Base-by-base conservation (phyloP, 2,888 invertebrate species). In the Latrodectus elegans region DNA sequence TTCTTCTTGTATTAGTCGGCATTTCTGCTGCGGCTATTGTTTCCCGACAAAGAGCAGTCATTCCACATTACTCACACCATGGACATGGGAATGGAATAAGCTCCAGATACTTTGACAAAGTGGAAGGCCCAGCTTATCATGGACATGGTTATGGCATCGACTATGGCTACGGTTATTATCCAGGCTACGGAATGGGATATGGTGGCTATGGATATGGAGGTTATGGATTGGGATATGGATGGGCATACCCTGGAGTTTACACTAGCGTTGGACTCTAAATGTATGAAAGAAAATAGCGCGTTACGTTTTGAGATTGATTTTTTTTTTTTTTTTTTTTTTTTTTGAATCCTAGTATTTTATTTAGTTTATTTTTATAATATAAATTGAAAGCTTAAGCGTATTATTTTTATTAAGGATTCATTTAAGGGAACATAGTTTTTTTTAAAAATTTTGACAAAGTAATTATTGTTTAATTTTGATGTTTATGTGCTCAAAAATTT, bases 71-170 rank as follows among this genome's bases (percentile, higher is more conserved):
- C 10, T 17, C 73, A 9, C 52, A 10, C 3, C 17, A 73, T 22
- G 73, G 73, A 53, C 17, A 73, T 22, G 73, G 73, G 22, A 3
- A 53, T 53, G 73, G 73, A 55, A 22, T 55, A 10, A 73, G 73
- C 55, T 49, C 73, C 22, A 52, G 73, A 12, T 73, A 73, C 14
- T 73, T 73, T 53, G 73, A 73, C 55, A 73, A 73, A 53, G 53
- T 51, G 8, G 73, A 55, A 60, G 60, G 15, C 6, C 60, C 60
- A 12, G 60, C 14, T 12, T 60, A 12, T 60, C n/a, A 10, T 60
- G 60, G 60, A 60, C 60, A 15, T 60, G 10, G n/a, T 15, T 60
- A 60, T 60, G 60, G n/a, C n/a, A n/a, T 15, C n/a, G 12, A 60
- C n/a, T 15, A 15, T 60, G n/a, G n/a, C 12, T 60, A 60, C 12